A percentile compares a stretch with the other conserved stretches of the same genome.
Evolutionary conservation across 53 echinoderm and acorn worm species (phyloP).

Genomic region (Paracentrotus lividus): DNA sequence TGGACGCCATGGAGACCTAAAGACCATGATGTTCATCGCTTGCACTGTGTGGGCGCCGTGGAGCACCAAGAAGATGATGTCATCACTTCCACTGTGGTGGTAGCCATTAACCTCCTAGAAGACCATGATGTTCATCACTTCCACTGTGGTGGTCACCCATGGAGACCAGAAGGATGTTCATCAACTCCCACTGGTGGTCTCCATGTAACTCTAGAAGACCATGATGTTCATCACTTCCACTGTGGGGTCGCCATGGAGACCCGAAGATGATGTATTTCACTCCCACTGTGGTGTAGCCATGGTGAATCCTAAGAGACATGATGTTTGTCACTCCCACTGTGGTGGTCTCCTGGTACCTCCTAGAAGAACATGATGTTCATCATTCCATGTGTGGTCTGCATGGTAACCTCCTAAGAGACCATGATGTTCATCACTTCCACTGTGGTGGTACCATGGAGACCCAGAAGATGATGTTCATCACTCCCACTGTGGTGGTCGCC

Average conservation of each 20-base stretch:
- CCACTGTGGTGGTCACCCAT: constrained; percentile 62
- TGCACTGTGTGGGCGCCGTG: constrained; percentile 54
- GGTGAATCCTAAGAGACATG: constrained; percentile 35
- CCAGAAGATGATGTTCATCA: constrained; percentile 29
- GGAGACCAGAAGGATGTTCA: constrained; percentile 52
- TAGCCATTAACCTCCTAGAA: constrained; percentile 56
- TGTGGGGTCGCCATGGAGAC: constrained; percentile 17
- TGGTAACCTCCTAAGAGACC: not conserved
- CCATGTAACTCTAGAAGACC: constrained; percentile 19
- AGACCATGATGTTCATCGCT: constrained; percentile 60
- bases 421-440: constrained; percentile 56
- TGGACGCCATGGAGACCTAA: constrained; percentile 32
- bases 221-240: constrained; percentile 33
- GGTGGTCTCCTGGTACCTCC: constrained; percentile 3
- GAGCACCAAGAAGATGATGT: constrained; percentile 63
- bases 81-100: constrained; percentile 68
- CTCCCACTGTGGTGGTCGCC: constrained; percentile 56
- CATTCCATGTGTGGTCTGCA: constrained; percentile 22
- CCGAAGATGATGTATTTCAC: constrained; percentile 4
- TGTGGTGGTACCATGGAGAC: constrained; percentile 7
- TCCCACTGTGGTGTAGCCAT: constrained; percentile 13
- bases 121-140: constrained; percentile 60
- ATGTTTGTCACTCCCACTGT: constrained; percentile 54
- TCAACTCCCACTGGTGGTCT: constrained; percentile 13
- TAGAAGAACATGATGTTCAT: constrained; percentile 44